A percentile compares a stretch with the other conserved stretches of the same genome.
phyloP scores from a whole-genome alignment of 2,113 vertebrate species.

The Danionella cerebrum region DNA sequence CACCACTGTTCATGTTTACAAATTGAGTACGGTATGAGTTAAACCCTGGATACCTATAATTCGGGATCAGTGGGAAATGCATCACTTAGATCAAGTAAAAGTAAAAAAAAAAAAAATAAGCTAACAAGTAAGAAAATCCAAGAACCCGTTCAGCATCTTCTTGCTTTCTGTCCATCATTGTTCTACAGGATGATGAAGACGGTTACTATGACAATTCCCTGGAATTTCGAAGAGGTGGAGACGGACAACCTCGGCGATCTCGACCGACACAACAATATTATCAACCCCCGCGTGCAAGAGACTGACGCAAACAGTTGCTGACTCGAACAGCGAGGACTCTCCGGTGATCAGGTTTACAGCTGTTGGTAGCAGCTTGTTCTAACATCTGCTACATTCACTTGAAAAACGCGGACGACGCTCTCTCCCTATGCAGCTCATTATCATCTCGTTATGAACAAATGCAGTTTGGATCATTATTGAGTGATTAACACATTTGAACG shows the following conservation, averaged over 20 bases:
- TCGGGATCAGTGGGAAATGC: no score
- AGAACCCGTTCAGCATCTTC: no score
- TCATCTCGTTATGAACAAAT: background rate
- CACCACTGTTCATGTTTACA: no score
- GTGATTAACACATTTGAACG: background rate
- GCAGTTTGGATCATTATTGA: background rate
- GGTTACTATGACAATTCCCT: conserved; percentile 84
- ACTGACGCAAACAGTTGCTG: conserved; percentile 59
- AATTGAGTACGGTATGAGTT: no score
- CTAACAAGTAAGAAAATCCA: no score
- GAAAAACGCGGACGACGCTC: background rate
- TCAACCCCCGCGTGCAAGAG: conserved; percentile 89
- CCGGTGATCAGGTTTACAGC: background rate
- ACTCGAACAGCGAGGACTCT: no score
- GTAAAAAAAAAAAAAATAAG: no score
- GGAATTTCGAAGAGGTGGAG: conserved; percentile 89
- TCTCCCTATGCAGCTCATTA: background rate
- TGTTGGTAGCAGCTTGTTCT: background rate
- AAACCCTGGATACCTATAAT: no score
- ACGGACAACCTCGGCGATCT: conserved; percentile 83
- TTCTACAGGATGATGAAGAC: conserved; percentile 80
- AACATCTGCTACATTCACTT: background rate
- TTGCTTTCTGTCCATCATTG: conserved; percentile 60
- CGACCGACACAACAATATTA: conserved; percentile 96
- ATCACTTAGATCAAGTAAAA: no score